Conservation (phyloP, 2,797 vertebrate species). For the Hemibagrus guttatus region DNA sequence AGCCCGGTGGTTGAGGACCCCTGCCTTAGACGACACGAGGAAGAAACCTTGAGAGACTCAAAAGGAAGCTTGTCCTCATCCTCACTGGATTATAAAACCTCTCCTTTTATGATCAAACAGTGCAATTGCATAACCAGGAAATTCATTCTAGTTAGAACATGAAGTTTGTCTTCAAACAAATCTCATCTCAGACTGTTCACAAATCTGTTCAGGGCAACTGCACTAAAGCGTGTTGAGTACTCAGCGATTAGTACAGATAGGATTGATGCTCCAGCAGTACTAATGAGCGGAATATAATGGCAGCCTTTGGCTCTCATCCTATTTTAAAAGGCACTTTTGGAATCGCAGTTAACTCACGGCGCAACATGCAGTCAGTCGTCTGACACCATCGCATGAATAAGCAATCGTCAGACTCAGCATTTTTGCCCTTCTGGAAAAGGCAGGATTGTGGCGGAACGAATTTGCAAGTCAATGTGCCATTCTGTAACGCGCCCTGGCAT, state of each 20-base stretch:
- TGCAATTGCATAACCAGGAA: too few relatives aligned
- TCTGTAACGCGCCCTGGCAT: slow-evolving; percentile 21
- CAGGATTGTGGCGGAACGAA: slow-evolving; percentile 11
- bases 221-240: not conserved
- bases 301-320: not conserved
- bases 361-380: not conserved
- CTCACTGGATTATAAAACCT: too few relatives aligned
- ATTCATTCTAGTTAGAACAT: too few relatives aligned
- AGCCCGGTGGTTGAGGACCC: too few relatives aligned
- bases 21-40: too few relatives aligned
- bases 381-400: not conserved
- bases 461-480: slow-evolving; percentile 44
- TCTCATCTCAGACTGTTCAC: too few relatives aligned
- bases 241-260: not conserved
- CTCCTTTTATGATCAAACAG: too few relatives aligned
- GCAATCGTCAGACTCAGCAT: not conserved
- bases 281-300: not conserved
- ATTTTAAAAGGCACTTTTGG: not conserved
- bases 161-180: too few relatives aligned
- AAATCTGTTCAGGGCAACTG: too few relatives aligned
- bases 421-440: slow-evolving; percentile 5
- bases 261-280: not conserved
- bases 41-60: too few relatives aligned
- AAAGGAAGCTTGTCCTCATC: too few relatives aligned
- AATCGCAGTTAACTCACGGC: not conserved